Evolutionary conservation across 1,140 invertebrate species (phyloP), one percentile per base, ranked within the genome.

Genomic region (Megalonaias nervosa): DNA sequence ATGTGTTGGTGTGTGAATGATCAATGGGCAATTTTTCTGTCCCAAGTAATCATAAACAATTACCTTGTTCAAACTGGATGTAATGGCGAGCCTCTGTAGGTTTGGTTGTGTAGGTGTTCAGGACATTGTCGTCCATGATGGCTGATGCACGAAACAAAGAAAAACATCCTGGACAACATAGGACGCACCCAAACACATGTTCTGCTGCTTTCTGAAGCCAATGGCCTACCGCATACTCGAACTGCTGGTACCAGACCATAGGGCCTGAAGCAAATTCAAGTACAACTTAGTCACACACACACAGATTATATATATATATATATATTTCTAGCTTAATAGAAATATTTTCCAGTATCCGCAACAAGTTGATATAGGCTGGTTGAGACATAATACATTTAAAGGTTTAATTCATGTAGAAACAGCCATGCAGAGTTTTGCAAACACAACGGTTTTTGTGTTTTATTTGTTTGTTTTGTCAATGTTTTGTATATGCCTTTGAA

Each of bases 151-250:
- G 73, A 72, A 89, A 89, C 48, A 89, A 75, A 68, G 84, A 86
- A 74, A 90, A 90, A 67, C 87, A 88, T 56, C 89, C 89, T 1
- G 89, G 89, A 64, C 85, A 87, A 67, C 90, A 90, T 56, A 89
- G 74, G 1, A 88, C 87, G 77, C 88, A 88, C 0, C 87, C 88
- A 71, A 89, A 81, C 26, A 99, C 98, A 87, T 99, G 98, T 91
- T 99, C 98, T 0, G 98, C 98, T 21, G 98, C 97, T 89, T 99
- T 99, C 93, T 99, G 98, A 81, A 99, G 95, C 98, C 98, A 99
- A 95, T 99, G 98, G 84, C 97, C 97, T 90, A 99, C 98, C 70
- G 98, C 98, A 86, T 99, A 99, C 91, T 99, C 98, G 91, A 99
- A 99, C 92, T 96, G 94, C 90, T 99, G 98, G 91, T 99, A 99